Conservation (phyloP, 2,113 vertebrate species). For the Arenaria interpres region DNA sequence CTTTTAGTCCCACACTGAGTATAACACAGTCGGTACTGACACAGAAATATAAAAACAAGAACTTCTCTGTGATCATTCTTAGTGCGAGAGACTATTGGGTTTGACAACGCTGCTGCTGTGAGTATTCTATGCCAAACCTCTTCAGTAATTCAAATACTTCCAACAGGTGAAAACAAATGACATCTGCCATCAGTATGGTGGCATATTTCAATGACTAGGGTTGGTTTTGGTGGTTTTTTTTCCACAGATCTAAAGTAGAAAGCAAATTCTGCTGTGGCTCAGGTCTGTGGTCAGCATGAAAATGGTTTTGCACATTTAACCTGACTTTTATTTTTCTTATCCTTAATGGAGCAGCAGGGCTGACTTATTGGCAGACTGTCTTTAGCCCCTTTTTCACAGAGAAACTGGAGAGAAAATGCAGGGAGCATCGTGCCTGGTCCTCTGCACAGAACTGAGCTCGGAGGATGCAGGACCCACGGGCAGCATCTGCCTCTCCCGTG, state of each 20-base stretch:
- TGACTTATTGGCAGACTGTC: background rate
- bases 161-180: background rate
- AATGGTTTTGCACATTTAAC: background rate
- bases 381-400: background rate
- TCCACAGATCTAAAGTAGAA: background rate
- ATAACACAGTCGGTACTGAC: background rate
- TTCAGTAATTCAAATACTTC: background rate
- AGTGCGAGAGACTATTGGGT: background rate
- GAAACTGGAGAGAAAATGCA: background rate
- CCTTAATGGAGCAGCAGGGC: background rate
- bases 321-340: background rate
- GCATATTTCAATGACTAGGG: background rate
- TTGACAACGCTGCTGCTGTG: background rate
- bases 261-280: background rate
- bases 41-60: background rate
- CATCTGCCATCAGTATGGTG: background rate
- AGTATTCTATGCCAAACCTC: background rate
- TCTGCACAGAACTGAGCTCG: fast-evolving
- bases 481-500: background rate
- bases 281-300: background rate
- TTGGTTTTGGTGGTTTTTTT: background rate
- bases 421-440: background rate
- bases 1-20: background rate
- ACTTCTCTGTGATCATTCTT: background rate
- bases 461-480: background rate